These are phyloP conservation scores for Osedax fenrisi DNA, from an alignment of 2,888 invertebrate species.

Conservation along the genomic window DNA sequence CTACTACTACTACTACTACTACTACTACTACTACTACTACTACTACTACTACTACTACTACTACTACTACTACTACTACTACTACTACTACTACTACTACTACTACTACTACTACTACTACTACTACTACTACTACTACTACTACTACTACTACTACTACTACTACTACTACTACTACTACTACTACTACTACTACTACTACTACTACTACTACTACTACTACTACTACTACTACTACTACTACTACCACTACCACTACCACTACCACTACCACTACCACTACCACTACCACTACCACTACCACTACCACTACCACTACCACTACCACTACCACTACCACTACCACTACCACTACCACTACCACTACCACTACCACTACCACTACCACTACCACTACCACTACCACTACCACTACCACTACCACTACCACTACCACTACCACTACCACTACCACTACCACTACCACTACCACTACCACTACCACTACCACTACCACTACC, in stretches of 20 bases:
- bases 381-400: neutral
- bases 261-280: constrained; percentile 7
- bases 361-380: constrained; percentile 3
- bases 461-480: neutral
- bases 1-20: constrained; percentile 8
- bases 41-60: constrained; percentile 18
- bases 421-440: neutral
- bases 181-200: neutral
- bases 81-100: constrained; percentile 3
- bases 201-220: constrained; percentile 14
- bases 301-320: constrained; percentile 4
- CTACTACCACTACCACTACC: constrained; percentile 5
- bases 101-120: neutral
- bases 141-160: constrained; percentile 8
- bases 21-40: constrained; percentile 9
- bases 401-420: neutral
- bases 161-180: neutral
- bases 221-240: neutral
- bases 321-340: constrained; percentile 5
- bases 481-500: neutral
- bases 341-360: constrained; percentile 3
- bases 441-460: neutral
- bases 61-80: constrained; percentile 7
- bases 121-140: neutral
- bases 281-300: constrained; percentile 4